Evolutionary conservation across 1,140 invertebrate genomes (phyloP), one percentile per base, ranked within the genome.

Genomic region (Anagrus nilaparvatae): DNA sequence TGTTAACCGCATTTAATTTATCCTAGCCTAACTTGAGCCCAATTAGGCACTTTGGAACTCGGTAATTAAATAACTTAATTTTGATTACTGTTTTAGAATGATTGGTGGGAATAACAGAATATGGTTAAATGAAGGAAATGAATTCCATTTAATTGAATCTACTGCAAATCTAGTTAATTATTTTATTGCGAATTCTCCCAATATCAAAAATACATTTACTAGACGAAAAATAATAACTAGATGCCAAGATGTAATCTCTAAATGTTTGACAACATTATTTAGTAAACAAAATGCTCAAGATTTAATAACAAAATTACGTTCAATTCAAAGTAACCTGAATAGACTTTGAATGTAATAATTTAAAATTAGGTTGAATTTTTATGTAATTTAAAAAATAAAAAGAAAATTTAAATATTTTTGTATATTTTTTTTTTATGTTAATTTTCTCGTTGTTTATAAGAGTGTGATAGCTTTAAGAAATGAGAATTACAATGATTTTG

Each of bases 51-150:
- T n/a, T n/a, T n/a, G n/a, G n/a, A n/a, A n/a, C n/a, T n/a, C n/a
- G n/a, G n/a, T n/a, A n/a, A n/a, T n/a, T n/a, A n/a, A n/a, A n/a
- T n/a, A n/a, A n/a, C n/a, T n/a, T n/a, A n/a, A n/a, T n/a, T n/a
- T n/a, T n/a, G n/a, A n/a, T n/a, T 38, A 29, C 33, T 4, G 32
- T 55, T 67, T 36, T 46, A 79, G 82, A 59, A 68, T 82, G 70
- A 76, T 82, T 51, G 77, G 79, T 20, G 73, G 79, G 51, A 82
- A 83, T 56, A 82, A 84, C 54, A 71, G 81, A 43, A 76, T 78
- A 43, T 87, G 83, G 82, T 65, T 82, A 33, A 77, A 76, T 18
- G 77, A 82, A 65, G 80, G 81, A 14, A 82, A 85, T 54, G 82
- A 87, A 63, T 79, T 80, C 60, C 82, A 86, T 65, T 66, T 84